phyloP scores from a whole-genome alignment of 2,888 invertebrate species.

The Vesta saturnalis region DNA sequence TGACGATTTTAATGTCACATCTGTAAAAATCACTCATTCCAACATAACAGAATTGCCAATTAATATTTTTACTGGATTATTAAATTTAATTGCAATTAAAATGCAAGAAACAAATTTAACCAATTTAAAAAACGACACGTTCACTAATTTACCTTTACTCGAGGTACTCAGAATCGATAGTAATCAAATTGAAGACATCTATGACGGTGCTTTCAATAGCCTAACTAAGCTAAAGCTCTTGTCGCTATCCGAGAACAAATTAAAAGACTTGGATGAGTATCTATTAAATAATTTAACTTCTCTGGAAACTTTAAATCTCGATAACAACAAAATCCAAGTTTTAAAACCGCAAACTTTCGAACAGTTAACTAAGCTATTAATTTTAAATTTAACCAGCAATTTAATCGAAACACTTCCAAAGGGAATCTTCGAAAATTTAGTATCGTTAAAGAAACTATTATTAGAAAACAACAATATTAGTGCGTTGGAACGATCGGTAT shows the following conservation, averaged over 20 bases:
- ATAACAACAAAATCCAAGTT: constrained; percentile 29
- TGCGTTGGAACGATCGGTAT: constrained; percentile 15
- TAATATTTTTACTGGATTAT: constrained; percentile 14
- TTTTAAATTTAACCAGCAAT: constrained; percentile 31
- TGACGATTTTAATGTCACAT: constrained; percentile 16
- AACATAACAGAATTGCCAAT: constrained; percentile 17
- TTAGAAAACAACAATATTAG: constrained; percentile 26
- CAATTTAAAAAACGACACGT: neutral
- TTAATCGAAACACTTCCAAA: constrained; percentile 23
- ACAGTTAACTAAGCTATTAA: constrained; percentile 22
- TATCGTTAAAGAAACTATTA: constrained; percentile 26
- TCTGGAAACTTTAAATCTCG: constrained; percentile 30
- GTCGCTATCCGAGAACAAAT: constrained; percentile 19
- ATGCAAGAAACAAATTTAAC: constrained; percentile 24
- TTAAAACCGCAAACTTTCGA: constrained; percentile 29
- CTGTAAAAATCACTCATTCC: constrained; percentile 22
- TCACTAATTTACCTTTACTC: constrained; percentile 12
- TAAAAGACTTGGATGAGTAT: constrained; percentile 17
- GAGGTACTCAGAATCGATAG: constrained; percentile 9
- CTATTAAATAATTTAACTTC: constrained; percentile 20
- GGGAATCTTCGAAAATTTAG: constrained; percentile 26
- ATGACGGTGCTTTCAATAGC: constrained; percentile 8
- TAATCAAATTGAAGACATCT: constrained; percentile 17
- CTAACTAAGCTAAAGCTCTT: constrained; percentile 16
- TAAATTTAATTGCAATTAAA: constrained; percentile 15